Base-by-base conservation (phyloP, 2,888 invertebrate species). In the Hedychridium roseum region DNA sequence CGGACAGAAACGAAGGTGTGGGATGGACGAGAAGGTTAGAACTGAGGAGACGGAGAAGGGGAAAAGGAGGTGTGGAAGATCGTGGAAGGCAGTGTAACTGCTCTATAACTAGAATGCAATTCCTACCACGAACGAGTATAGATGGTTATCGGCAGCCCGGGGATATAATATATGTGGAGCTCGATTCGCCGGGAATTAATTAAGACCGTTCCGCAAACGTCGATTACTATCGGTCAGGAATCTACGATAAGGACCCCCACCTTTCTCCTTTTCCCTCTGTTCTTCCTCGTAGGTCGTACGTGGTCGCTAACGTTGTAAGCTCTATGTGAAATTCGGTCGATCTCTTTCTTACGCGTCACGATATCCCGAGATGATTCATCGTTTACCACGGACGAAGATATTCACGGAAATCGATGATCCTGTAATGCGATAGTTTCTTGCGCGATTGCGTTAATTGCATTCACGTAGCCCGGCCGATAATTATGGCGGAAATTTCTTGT, bases 111-210 rank as follows among this genome's bases (percentile, higher is more conserved):
- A 43, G 40, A 49, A 37, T 43, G 50, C 50, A 44, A 51, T 57
- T 61, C 43, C 46, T 37, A 46, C 49, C 45, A 48, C 50, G 50
- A 50, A 53, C 54, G 47, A 57, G 52, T 46, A 44, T 53, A 61
- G 62, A 57, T 57, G 48, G 43, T 50, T 57, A 53, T 57, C 45
- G 36, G 36, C n/a, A 52, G 35, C 18, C 23, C 31, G 26, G 38
- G 47, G 52, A 54, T 65, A 58, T 66, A 60, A 62, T 65, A 60
- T 60, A 65, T 64, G 57, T 54, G 51, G 43, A 50, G 53, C 38
- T 38, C 58, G 64, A 60, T 64, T 65, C 56, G 57, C 59, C 57
- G 52, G 62, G 62, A 67, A 68, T 68, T 68, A 68, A 67, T 68
- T 67, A 66, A 66, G 64, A 64, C 50, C 64, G 60, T 64, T 64